Percentiles rank a stretch among this genome's conserved stretches.
Evolutionary conservation across 2,797 vertebrate genomes (phyloP).

Genomic region (Melopsittacus undulatus): DNA sequence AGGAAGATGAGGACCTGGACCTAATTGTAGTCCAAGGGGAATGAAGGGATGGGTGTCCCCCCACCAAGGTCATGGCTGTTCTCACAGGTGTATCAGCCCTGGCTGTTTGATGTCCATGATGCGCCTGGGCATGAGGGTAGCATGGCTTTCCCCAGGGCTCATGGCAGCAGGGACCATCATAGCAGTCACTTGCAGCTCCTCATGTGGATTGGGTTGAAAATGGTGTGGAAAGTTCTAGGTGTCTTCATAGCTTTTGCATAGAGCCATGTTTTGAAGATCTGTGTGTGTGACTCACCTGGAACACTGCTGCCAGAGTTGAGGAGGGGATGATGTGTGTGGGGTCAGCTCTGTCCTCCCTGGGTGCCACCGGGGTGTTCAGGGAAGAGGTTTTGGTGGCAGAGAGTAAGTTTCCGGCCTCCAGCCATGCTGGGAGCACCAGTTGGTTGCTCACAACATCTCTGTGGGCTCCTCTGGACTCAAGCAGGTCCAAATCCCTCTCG

Average conservation of each 20-base stretch:
- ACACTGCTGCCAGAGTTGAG: accelerated
- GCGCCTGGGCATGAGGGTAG: neutral
- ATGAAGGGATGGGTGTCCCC: neutral
- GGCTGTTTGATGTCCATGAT: neutral
- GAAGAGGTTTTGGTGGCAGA: neutral
- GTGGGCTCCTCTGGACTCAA: neutral
- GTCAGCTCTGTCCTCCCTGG: neutral
- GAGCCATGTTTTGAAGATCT: neutral
- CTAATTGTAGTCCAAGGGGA: neutral
- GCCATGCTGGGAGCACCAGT: neutral
- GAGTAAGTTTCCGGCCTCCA: neutral
- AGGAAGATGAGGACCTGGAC: neutral
- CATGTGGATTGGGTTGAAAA: neutral
- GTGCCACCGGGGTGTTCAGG: accelerated
- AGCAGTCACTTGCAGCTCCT: neutral
- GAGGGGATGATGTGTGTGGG: accelerated
- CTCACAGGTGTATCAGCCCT: neutral
- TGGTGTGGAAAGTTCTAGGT: neutral
- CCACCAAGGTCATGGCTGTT: neutral
- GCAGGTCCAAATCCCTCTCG: neutral
- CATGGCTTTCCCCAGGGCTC: neutral
- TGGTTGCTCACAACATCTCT: neutral
- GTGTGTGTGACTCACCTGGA: neutral
- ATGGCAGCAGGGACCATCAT: neutral
- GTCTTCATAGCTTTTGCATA: neutral